Evolutionary conservation across 2,113 vertebrate species (phyloP).

Genomic region (Centropristis striata): DNA sequence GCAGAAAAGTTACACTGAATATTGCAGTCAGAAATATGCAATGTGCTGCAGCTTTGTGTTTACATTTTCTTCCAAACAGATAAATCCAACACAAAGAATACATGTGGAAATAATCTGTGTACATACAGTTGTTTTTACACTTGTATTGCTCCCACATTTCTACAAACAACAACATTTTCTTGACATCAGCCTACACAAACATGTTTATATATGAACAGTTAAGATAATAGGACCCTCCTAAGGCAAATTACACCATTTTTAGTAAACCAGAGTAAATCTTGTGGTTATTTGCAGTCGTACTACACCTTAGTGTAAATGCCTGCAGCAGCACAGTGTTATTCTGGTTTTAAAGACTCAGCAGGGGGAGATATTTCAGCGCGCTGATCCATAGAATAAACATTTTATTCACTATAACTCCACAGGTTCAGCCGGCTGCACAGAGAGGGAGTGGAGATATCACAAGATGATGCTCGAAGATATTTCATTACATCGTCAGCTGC

Average conservation of each 20-base stretch:
- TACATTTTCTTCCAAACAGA: not conserved
- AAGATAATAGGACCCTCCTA: slow-evolving; percentile 6
- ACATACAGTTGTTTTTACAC: not conserved
- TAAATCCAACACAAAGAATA: not conserved
- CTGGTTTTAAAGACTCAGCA: slow-evolving; percentile 61
- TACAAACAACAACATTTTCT: slow-evolving; percentile 11
- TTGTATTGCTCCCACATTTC: not conserved
- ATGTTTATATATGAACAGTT: slow-evolving; percentile 32
- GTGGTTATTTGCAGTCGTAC: slow-evolving; percentile 40
- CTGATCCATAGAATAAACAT: slow-evolving; percentile 57
- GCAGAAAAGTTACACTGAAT: not conserved
- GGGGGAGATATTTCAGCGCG: slow-evolving; percentile 54
- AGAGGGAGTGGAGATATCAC: slow-evolving; percentile 1
- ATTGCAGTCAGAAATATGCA: not conserved
- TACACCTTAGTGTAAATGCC: slow-evolving; percentile 29
- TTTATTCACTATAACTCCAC: slow-evolving; percentile 44
- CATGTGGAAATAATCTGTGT: not conserved
- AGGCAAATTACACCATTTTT: slow-evolving; percentile 22
- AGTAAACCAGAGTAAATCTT: slow-evolving; percentile 24
- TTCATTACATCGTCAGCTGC: slow-evolving; percentile 48
- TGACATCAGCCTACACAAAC: slow-evolving; percentile 27
- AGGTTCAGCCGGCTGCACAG: slow-evolving; percentile 41
- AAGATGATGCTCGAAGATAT: slow-evolving; percentile 26
- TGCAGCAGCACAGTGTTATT: slow-evolving; percentile 39
- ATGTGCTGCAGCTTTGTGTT: not conserved